These are phyloP conservation scores for Ischnura elegans DNA, from an alignment of 2,888 invertebrate genomes.

Conservation along the genomic window DNA sequence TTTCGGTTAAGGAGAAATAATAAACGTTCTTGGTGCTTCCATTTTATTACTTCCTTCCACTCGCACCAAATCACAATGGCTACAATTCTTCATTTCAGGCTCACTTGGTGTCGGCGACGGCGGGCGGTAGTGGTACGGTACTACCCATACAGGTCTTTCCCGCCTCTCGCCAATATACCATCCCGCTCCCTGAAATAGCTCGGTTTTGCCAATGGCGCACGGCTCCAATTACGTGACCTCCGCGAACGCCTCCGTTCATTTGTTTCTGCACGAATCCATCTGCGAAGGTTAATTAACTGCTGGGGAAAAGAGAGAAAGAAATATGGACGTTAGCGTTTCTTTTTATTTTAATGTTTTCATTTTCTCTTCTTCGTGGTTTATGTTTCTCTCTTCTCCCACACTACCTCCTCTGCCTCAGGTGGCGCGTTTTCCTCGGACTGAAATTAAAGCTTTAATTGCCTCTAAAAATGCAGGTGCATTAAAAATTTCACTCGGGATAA, in stretches of 20 bases:
- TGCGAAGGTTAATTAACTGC: constrained; percentile 53
- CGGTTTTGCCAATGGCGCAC: background rate
- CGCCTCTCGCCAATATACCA: background rate
- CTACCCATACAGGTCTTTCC: background rate
- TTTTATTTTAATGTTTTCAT: constrained; percentile 1
- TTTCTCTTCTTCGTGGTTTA: background rate
- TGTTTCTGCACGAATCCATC: constrained; percentile 47
- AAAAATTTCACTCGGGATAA: background rate
- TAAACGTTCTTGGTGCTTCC: background rate
- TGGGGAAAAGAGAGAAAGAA: background rate
- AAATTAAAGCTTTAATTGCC: background rate
- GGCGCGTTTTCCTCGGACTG: background rate
- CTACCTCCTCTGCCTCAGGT: background rate
- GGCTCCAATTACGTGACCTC: constrained; percentile 51
- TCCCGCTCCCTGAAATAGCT: background rate
- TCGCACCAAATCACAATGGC: background rate
- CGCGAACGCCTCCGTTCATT: constrained; percentile 14
- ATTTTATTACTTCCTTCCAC: background rate
- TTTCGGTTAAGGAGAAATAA: too few species aligned
- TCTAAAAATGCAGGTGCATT: background rate
- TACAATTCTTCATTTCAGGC: constrained; percentile 2
- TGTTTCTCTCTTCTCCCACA: background rate
- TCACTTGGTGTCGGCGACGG: constrained; percentile 13
- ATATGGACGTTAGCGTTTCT: background rate
- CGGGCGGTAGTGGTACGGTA: background rate